Conservation (phyloP, 2,113 vertebrate species). For the Colius striatus region DNA sequence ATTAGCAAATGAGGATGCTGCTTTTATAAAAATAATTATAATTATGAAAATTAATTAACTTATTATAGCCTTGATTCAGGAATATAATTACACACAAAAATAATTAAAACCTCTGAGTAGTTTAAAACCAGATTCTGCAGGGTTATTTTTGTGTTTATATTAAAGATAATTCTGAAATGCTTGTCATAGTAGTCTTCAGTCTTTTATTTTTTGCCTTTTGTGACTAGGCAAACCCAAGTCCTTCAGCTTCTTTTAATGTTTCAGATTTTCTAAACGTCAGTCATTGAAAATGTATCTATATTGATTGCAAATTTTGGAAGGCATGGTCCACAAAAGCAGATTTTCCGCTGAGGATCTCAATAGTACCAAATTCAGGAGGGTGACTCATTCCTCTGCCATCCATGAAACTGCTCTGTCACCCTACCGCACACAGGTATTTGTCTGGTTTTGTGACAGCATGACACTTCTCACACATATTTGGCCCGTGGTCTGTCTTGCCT, state of each 20-base stretch:
- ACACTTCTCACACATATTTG: neutral
- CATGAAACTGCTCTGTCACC: neutral
- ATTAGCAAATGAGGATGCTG: neutral
- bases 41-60: conserved; percentile 14
- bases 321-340: neutral
- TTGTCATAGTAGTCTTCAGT: neutral
- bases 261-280: neutral
- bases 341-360: neutral
- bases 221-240: neutral
- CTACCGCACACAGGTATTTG: neutral
- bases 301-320: neutral
- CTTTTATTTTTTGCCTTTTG: neutral
- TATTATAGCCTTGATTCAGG: neutral
- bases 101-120: neutral
- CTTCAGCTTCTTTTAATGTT: neutral
- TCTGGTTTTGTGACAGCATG: neutral
- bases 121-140: neutral
- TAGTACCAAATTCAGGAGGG: neutral
- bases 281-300: neutral
- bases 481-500: neutral
- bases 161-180: neutral
- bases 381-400: neutral
- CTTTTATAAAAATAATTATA: neutral
- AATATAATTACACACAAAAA: neutral
- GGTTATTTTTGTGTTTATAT: neutral